phyloP scores from a whole-genome alignment of 2,797 vertebrate species.

The Anas bahamensis region DNA sequence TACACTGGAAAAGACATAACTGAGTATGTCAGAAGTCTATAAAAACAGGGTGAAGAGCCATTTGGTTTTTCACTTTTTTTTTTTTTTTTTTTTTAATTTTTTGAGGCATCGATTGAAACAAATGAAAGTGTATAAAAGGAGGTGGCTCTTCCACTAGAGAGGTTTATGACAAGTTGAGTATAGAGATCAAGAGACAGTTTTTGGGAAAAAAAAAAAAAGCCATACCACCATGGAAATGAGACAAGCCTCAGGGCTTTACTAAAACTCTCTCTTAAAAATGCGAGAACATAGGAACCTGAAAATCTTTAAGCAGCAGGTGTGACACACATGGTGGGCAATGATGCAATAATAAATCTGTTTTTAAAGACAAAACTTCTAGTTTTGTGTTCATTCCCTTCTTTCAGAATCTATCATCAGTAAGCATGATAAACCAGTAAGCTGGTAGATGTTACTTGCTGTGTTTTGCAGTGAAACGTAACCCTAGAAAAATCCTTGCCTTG shows the following conservation, averaged over 20 bases:
- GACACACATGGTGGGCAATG: neutral
- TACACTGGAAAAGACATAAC: neutral
- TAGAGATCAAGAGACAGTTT: neutral
- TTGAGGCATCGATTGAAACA: neutral
- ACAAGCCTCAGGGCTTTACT: neutral
- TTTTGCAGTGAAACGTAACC: neutral
- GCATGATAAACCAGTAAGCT: neutral
- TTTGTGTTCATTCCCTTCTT: neutral
- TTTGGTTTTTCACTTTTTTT: neutral
- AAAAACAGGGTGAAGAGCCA: neutral
- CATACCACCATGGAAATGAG: neutral
- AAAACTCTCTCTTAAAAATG: neutral
- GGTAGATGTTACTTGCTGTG: neutral
- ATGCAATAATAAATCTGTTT: neutral
- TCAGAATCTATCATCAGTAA: neutral
- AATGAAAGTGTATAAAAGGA: neutral
- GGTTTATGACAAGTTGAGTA: neutral
- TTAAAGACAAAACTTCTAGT: neutral
- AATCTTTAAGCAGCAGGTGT: neutral
- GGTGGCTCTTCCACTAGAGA: neutral
- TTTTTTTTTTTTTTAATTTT: neutral
- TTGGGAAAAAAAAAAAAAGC: neutral
- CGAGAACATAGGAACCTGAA: neutral
- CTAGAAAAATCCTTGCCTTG: neutral
- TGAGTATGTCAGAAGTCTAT: neutral